phyloP scores from a whole-genome alignment of 2,797 vertebrate species.

The Calcarius lapponicus region DNA sequence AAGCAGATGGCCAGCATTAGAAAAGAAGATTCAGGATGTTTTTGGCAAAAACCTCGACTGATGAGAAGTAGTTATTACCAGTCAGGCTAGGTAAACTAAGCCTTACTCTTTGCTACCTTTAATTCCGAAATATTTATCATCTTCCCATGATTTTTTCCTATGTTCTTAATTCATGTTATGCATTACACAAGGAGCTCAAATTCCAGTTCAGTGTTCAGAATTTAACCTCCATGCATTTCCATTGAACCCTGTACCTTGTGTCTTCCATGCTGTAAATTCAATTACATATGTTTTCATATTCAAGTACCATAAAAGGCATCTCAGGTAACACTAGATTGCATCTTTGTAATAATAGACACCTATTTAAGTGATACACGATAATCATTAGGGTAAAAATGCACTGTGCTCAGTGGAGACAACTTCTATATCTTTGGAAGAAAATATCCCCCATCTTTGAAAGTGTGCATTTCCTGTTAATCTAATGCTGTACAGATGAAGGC shows the following conservation, averaged over 20 bases:
- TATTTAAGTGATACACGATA: background rate
- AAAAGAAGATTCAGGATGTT: background rate
- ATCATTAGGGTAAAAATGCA: constrained; percentile 1
- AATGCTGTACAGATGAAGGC: background rate
- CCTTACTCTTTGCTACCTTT: background rate
- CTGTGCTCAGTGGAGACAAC: constrained; percentile 20
- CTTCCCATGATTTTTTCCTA: background rate
- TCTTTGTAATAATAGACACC: background rate
- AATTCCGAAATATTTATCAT: background rate
- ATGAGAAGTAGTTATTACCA: background rate
- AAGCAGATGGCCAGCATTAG: background rate
- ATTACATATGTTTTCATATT: constrained; percentile 16
- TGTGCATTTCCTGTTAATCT: constrained; percentile 18
- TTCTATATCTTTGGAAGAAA: background rate
- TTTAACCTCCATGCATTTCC: background rate
- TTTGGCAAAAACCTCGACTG: background rate
- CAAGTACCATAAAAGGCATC: background rate
- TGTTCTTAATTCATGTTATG: background rate
- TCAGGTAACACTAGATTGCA: background rate
- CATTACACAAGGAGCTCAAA: background rate
- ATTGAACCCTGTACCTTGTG: background rate
- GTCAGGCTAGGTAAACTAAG: background rate
- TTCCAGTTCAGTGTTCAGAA: background rate
- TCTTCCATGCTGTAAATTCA: background rate
- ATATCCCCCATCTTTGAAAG: constrained; percentile 12